These are phyloP conservation scores for Agelaius phoeniceus DNA, from an alignment of 2,113 vertebrate species.

Conservation along the genomic window DNA sequence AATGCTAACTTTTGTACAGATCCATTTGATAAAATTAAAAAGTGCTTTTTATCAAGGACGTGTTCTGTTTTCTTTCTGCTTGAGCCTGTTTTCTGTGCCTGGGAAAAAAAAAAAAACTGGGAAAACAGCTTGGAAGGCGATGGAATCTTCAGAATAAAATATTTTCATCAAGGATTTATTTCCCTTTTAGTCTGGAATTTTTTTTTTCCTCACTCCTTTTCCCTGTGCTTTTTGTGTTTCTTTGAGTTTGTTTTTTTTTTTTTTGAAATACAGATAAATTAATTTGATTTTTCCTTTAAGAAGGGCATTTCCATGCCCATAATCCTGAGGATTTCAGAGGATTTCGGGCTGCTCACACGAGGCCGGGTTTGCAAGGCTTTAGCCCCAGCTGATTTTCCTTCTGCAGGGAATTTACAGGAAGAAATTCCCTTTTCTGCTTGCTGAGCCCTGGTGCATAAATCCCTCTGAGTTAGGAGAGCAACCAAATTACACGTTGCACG, in stretches of 20 bases:
- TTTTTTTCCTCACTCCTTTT: background rate
- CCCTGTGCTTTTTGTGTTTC: background rate
- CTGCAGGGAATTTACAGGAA: background rate
- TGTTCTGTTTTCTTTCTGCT: slow-evolving; percentile 38
- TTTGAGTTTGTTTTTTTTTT: background rate
- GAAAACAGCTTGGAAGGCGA: background rate
- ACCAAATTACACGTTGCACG: background rate
- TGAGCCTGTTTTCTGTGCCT: background rate
- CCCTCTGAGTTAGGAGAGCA: background rate
- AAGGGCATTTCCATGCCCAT: background rate
- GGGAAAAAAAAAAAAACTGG: background rate
- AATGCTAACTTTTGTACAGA: slow-evolving; percentile 93
- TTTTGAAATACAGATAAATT: background rate
- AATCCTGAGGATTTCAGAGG: slow-evolving; percentile 4
- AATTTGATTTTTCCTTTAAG: background rate
- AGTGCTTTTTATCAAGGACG: slow-evolving; percentile 71
- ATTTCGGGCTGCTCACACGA: slow-evolving; percentile 15
- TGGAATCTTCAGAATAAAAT: background rate
- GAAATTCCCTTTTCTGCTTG: background rate
- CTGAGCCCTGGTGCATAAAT: background rate
- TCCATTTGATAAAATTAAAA: slow-evolving; percentile 86
- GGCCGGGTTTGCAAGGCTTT: background rate
- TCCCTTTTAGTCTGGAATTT: background rate
- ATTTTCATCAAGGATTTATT: background rate
- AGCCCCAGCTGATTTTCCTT: background rate